These are phyloP conservation scores for Phyllotreta striolata DNA, from an alignment of 2,888 invertebrate species.

Conservation along the genomic window DNA sequence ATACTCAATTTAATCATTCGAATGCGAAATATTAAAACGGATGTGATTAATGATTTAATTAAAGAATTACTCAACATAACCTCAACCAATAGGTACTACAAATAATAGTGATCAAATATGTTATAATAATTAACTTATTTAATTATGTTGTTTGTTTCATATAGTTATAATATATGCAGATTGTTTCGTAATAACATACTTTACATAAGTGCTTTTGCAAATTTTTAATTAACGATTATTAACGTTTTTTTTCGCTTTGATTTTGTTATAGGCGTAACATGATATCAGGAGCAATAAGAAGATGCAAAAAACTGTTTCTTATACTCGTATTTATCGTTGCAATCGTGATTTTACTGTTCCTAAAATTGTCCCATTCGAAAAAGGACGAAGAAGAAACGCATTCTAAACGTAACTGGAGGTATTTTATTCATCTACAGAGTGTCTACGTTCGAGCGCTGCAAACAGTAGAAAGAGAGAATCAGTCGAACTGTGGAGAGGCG, in stretches of 20 bases:
- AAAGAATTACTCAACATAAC: not conserved
- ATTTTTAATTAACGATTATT: not conserved
- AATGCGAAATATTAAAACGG: not conserved
- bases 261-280: conserved; percentile 46
- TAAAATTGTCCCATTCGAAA: conserved; percentile 44
- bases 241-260: not conserved
- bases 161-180: not conserved
- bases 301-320: conserved; percentile 54
- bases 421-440: conserved; percentile 31
- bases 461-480: too few species aligned
- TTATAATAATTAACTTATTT: too few species aligned
- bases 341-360: conserved; percentile 49
- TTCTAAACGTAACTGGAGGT: conserved; percentile 54
- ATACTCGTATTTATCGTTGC: conserved; percentile 48
- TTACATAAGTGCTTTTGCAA: not conserved
- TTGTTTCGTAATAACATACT: conserved; percentile 1
- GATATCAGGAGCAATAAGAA: conserved; percentile 54
- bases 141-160: too few species aligned
- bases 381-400: conserved; percentile 45
- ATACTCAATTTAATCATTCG: not conserved
- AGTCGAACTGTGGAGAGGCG: too few species aligned
- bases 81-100: not conserved
- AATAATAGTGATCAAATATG: too few species aligned
- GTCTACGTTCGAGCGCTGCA: too few species aligned
- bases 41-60: not conserved